These are phyloP conservation scores for Bubo blakistoni DNA, from an alignment of 2,113 vertebrate species.

Conservation along the genomic window DNA sequence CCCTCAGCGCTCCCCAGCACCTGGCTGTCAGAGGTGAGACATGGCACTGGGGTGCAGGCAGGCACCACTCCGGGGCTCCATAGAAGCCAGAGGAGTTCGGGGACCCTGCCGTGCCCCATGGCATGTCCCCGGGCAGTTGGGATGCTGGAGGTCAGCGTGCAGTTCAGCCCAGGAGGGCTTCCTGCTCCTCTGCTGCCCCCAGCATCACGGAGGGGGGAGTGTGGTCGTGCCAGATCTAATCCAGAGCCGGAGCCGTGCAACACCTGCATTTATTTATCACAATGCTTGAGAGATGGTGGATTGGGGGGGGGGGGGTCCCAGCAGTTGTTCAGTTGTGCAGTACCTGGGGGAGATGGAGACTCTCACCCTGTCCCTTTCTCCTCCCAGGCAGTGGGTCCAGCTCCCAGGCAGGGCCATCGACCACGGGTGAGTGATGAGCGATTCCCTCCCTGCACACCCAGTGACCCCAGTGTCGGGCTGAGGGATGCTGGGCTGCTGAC, in stretches of 20 bases:
- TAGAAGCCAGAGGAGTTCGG: not conserved
- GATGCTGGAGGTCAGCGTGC: not conserved
- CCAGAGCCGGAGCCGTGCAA: not conserved
- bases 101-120: not conserved
- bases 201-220: no score
- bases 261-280: not conserved
- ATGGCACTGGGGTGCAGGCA: no score
- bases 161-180: not conserved
- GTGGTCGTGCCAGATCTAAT: not conserved
- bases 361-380: not conserved
- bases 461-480: accelerated
- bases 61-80: not conserved
- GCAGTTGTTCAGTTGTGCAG: not conserved
- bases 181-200: not conserved
- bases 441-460: not conserved
- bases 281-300: not conserved
- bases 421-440: not conserved
- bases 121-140: not conserved
- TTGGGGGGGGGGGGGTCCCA: not conserved
- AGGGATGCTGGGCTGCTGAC: not conserved
- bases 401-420: not conserved
- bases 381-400: not conserved
- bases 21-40: not conserved
- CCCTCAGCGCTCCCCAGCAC: not conserved
- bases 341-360: not conserved